Evolutionary conservation across 2,888 invertebrate genomes (phyloP).

Genomic region (Pollenia labialis): DNA sequence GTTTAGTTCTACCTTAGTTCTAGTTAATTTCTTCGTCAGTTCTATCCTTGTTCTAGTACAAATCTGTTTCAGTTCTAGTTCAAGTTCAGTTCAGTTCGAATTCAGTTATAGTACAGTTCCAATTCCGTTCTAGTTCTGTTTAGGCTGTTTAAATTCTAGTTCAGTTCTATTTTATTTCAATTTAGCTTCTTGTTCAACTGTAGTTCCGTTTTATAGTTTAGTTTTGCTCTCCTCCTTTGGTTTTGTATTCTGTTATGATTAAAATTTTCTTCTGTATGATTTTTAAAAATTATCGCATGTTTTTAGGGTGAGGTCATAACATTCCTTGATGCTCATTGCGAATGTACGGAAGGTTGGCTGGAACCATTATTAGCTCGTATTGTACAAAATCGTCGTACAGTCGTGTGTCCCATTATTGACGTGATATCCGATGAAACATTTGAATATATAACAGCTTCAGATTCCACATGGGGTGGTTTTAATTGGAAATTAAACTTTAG

Average conservation of each 20-base stretch:
- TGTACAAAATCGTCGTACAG: conserved; percentile 95
- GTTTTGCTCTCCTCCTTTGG: conserved; percentile 10
- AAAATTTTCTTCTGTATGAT: background rate
- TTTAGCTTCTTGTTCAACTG: too few relatives aligned
- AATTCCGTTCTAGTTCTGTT: too few relatives aligned
- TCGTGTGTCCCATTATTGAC: conserved; percentile 99
- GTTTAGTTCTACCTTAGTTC: too few relatives aligned
- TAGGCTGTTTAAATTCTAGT: too few relatives aligned
- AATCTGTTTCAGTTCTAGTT: too few relatives aligned
- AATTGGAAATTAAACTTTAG: conserved; percentile 99
- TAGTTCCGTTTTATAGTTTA: background rate
- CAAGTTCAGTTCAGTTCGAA: too few relatives aligned
- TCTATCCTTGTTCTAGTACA: too few relatives aligned
- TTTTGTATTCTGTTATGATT: background rate
- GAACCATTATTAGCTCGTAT: conserved; percentile 97
- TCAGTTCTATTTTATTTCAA: too few relatives aligned
- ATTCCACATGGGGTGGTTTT: conserved; percentile 99
- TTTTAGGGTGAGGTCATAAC: conserved; percentile 84
- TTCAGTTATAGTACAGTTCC: too few relatives aligned
- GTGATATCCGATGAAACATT: conserved; percentile 99
- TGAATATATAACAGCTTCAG: conserved; percentile 99
- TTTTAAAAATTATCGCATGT: too few relatives aligned
- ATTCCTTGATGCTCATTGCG: conserved; percentile 84
- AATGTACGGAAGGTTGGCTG: conserved; percentile 96
- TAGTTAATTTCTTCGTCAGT: too few relatives aligned